A percentile compares a stretch with the other conserved stretches of the same genome.
phyloP scores from a whole-genome alignment of 2,113 vertebrate species.

The Siniperca chuatsi region DNA sequence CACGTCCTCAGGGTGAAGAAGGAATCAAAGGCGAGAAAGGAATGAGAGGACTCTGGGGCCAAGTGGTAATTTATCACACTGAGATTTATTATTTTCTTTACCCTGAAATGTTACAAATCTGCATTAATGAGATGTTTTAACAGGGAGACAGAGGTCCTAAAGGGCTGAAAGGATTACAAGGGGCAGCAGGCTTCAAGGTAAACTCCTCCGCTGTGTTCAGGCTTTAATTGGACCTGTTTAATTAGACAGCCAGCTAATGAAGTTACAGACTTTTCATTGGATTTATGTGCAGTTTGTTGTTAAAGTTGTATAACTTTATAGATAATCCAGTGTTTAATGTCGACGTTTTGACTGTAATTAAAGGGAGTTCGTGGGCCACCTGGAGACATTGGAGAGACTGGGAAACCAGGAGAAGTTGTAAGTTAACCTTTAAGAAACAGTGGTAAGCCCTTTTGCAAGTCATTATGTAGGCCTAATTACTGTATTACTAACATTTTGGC shows the following conservation, averaged over 20 bases:
- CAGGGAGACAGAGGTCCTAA: slow-evolving; percentile 83
- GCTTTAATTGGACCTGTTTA: slow-evolving; percentile 20
- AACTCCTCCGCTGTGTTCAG: slow-evolving; percentile 1
- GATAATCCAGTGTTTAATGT: slow-evolving; percentile 27
- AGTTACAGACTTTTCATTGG: slow-evolving; percentile 27
- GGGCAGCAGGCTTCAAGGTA: slow-evolving; percentile 85
- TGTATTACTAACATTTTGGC: slow-evolving; percentile 54
- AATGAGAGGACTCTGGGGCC: slow-evolving; percentile 78
- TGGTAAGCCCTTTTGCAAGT: slow-evolving; percentile 26
- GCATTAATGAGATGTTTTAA: slow-evolving; percentile 56
- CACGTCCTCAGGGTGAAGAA: slow-evolving; percentile 72
- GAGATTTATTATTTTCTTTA: slow-evolving; percentile 11
- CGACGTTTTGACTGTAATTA: slow-evolving; percentile 54
- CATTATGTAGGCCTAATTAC: slow-evolving; percentile 31
- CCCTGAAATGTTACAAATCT: slow-evolving; percentile 8
- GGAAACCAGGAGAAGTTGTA: slow-evolving; percentile 75
- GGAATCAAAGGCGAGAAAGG: slow-evolving; percentile 84
- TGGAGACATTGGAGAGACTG: slow-evolving; percentile 79
- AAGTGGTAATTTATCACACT: slow-evolving; percentile 68
- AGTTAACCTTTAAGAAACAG: slow-evolving; percentile 52
- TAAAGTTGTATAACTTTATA: slow-evolving; percentile 33
- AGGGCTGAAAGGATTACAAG: slow-evolving; percentile 85
- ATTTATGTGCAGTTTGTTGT: slow-evolving; percentile 19
- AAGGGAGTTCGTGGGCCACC: slow-evolving; percentile 81
- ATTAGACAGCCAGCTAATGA: slow-evolving; percentile 31